These are phyloP conservation scores for Chymomyza procnemis DNA, from an alignment of 2,888 invertebrate genomes.

Conservation along the genomic window DNA sequence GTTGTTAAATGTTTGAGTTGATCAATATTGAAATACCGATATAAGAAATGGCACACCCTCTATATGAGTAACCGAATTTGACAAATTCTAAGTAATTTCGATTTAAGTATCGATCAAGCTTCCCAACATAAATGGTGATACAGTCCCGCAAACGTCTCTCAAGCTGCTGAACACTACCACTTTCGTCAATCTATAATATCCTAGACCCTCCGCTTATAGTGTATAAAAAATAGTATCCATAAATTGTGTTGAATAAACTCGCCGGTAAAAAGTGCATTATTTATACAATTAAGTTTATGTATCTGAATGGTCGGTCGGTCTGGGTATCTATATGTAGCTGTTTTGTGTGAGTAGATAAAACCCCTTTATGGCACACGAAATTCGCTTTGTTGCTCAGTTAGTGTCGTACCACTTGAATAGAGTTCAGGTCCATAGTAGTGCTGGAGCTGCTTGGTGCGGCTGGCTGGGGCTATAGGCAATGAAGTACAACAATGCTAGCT, in stretches of 20 bases:
- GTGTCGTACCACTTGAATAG: background rate
- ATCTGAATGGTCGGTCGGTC: background rate
- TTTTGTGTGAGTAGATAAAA: slow-evolving; percentile 48
- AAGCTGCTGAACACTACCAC: too few relatives aligned
- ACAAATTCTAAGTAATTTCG: too few relatives aligned
- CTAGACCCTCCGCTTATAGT: too few relatives aligned
- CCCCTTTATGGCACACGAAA: slow-evolving; percentile 44
- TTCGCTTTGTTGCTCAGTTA: slow-evolving; percentile 17
- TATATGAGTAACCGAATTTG: too few relatives aligned
- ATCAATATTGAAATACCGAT: too few relatives aligned
- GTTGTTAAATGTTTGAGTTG: too few relatives aligned
- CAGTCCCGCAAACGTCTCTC: too few relatives aligned
- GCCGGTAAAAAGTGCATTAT: slow-evolving; percentile 61
- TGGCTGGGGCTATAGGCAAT: slow-evolving; percentile 20
- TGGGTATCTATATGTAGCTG: too few relatives aligned
- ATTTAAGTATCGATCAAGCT: too few relatives aligned
- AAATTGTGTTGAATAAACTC: slow-evolving; percentile 43
- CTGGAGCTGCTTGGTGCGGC: slow-evolving; percentile 3
- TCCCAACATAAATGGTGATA: too few relatives aligned
- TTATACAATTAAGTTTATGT: slow-evolving; percentile 48
- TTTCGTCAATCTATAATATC: too few relatives aligned
- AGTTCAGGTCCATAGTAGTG: background rate
- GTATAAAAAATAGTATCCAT: slow-evolving; percentile 6
- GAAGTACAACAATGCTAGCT: slow-evolving; percentile 18
- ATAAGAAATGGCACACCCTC: too few relatives aligned